Percentiles rank a stretch among this genome's conserved stretches.
Conservation (phyloP, 2,113 vertebrate genomes). For the Fukomys damarensis region DNA sequence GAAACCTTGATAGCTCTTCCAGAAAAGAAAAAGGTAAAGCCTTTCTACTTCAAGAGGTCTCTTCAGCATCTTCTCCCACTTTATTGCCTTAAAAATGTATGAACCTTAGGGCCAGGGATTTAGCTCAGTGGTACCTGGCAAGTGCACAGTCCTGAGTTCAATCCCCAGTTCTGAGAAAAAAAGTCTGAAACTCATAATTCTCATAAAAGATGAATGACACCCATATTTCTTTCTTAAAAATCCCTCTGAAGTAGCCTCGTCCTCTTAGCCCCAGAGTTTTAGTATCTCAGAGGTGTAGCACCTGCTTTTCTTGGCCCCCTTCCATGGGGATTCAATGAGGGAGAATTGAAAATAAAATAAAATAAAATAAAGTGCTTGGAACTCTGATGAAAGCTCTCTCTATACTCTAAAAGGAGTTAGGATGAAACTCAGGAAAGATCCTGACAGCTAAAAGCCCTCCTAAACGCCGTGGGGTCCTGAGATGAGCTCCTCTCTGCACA, state of each 20-base stretch:
- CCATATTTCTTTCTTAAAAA: not conserved
- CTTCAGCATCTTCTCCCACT: not conserved
- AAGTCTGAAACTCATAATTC: not conserved
- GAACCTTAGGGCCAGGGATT: too few species aligned
- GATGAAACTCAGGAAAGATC: not conserved
- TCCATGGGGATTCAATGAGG: not conserved
- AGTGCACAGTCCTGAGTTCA: too few species aligned
- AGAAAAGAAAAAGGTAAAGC: constrained; percentile 22
- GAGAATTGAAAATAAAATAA: constrained; percentile 14
- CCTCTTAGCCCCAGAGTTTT: not conserved
- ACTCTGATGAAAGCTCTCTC: constrained; percentile 1
- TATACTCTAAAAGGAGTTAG: not conserved
- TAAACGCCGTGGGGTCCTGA: not conserved
- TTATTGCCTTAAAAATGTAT: not conserved
- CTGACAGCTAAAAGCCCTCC: not conserved
- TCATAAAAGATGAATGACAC: not conserved
- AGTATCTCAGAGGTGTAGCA: not conserved
- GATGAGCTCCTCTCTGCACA: not conserved
- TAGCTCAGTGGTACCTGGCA: too few species aligned
- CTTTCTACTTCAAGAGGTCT: not conserved
- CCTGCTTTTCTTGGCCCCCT: not conserved
- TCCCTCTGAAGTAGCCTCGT: not conserved
- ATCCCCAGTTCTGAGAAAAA: too few species aligned
- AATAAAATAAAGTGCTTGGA: constrained; percentile 18
- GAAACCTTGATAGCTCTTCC: not conserved